Evolutionary conservation across 2,888 invertebrate species (phyloP), one percentile per base, ranked within the genome.

Genomic region (Melanargia galathea): DNA sequence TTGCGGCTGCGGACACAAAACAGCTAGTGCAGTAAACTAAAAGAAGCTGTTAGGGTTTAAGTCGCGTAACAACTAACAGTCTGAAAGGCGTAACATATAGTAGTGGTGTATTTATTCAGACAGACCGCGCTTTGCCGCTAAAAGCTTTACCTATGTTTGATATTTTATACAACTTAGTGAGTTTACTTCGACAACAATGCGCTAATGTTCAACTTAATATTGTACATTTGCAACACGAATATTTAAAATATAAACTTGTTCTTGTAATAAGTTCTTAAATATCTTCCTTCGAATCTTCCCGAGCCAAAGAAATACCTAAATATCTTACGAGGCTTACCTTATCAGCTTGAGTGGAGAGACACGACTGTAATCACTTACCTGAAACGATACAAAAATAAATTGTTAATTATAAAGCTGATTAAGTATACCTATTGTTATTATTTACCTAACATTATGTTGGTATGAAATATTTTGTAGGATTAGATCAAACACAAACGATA

Each of bases 1-100:
- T 87, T 84, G 85, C 81, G 80, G 81, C 77, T 76, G 82, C 80
- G 80, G 80, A 77, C 78, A 84, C 82, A 83, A 80, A 86, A 83
- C 83, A 77, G 77, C 75, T 71, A 75, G 77, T 77, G 81, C 80
- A 77, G 79, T 81, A 81, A 83, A 86, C 80, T 83, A 81, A 84
- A 84, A 82, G 83, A 81, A 84, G 81, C 80, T 80, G 82, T 83
- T 80, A 80, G 74, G 73, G 79, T 73, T 76, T 77, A 79, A 81
- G 79, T 77, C 76, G 78, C 72, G 77, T 73, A 78, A 75, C 76
- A 75, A 78, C n/a, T n/a, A n/a, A n/a, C n/a, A n/a, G n/a, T 80
- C 75, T 75, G 77, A 76, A 76, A 78, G 77, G 73, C 73, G 76
- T 75, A 70, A 73, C 71, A 71, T 74, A 71, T 71, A 71, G n/a